phyloP scores from a whole-genome alignment of 1,140 invertebrate species.

The Hormaphis cornu region DNA sequence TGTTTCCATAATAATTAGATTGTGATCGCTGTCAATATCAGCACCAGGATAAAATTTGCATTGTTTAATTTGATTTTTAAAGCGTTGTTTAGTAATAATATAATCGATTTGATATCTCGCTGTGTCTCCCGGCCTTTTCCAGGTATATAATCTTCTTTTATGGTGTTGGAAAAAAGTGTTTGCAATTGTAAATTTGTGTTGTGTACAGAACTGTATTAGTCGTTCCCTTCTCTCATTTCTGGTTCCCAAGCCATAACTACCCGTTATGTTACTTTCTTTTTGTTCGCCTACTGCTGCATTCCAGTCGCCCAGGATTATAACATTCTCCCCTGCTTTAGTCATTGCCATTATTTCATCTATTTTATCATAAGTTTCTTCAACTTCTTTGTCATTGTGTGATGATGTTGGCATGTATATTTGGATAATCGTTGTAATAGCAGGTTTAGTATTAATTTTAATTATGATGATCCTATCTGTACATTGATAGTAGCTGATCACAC shows the following conservation, averaged over 20 bases:
- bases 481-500: conserved; percentile 2
- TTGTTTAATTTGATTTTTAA: conserved; percentile 4
- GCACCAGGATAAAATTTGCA: conserved; percentile 18
- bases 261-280: background rate
- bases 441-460: conserved; percentile 2
- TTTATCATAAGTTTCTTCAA: conserved; percentile 12
- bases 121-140: conserved; percentile 39
- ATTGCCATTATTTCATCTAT: background rate
- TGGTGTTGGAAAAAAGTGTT: conserved; percentile 37
- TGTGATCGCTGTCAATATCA: background rate
- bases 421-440: conserved; percentile 20
- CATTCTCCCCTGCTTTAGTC: conserved; percentile 8
- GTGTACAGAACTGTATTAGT: conserved; percentile 21
- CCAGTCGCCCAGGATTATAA: background rate
- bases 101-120: conserved; percentile 41
- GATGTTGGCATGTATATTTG: conserved; percentile 19
- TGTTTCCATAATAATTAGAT: background rate
- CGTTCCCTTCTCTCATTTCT: conserved; percentile 20
- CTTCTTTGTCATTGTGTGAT: background rate
- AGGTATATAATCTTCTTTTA: conserved; percentile 37
- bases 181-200: conserved; percentile 11
- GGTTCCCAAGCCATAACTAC: background rate
- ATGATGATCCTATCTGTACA: conserved; percentile 3
- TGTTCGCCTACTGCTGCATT: conserved; percentile 12
- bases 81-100: conserved; percentile 35